Evolutionary conservation across 1,140 invertebrate species (phyloP), one percentile per base, ranked within the genome.

Genomic region (Formica selysi): DNA sequence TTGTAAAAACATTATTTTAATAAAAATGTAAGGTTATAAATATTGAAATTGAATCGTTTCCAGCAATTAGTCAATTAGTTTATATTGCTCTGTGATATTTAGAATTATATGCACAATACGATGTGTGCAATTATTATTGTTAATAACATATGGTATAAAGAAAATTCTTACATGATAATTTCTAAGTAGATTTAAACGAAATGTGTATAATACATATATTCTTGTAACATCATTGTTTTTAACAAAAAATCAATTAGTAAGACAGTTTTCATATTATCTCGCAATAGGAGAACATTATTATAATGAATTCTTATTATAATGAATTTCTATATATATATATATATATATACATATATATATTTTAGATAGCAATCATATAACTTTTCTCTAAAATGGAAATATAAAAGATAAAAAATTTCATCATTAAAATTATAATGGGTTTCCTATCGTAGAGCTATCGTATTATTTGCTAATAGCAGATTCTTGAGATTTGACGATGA

Each of bases 21-120:
- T 19, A 41, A 41, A 38, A 6, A 2, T 26, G 5, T 61, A 41
- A 76, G 54, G 73, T 76, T 76, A 76, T 76, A 61, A 61, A 76
- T 22, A 32, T 38, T 22, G 36, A 41, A 26, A 76, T 22, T 11
- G n/a, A 76, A 26, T 38, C 3, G 13, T 13, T 10, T 26, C n/a
- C 22, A 26, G n/a, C 22, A 51, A 76, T 76, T 76, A 32, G n/a
- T 38, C 32, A n/a, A 16, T 8, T 2, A 26, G 3, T 61, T 61
- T 26, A 26, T n/a, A 26, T 13, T n/a, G n/a, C 16, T 76, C 32
- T 26, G 0, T 32, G 8, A 76, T 76, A 51, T 76, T 76, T 74
- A 74, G 6, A 74, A 74, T 22, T 57, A 57, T 59, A 10, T n/a
- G 0, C 8, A 22, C 1, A n/a, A 59, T 22, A n/a, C n/a, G 5